phyloP scores from a whole-genome alignment of 2,113 vertebrate species.

The Trematomus loennbergii region DNA sequence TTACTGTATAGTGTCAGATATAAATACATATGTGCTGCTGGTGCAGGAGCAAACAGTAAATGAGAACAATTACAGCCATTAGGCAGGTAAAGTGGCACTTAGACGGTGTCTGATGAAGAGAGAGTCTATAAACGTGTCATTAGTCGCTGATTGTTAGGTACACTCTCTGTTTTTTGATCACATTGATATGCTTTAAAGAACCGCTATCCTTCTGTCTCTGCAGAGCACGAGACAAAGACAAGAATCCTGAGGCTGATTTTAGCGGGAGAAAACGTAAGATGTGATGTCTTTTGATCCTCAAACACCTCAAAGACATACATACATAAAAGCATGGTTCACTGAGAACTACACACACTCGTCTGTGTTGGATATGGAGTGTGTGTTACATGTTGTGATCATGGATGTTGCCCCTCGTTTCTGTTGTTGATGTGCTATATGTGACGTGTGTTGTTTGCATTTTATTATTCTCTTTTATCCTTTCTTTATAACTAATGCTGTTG shows the following conservation, averaged over 20 bases:
- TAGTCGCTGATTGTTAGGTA: neutral
- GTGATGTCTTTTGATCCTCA: conserved; percentile 6
- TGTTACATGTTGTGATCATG: too few relatives aligned
- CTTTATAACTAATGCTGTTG: too few relatives aligned
- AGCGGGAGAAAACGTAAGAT: conserved; percentile 84
- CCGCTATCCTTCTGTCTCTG: conserved; percentile 24
- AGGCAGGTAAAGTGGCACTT: neutral
- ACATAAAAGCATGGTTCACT: too few relatives aligned
- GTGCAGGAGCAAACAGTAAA: neutral
- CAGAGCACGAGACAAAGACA: conserved; percentile 82
- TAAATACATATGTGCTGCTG: neutral
- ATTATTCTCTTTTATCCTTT: too few relatives aligned
- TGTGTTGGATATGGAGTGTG: too few relatives aligned
- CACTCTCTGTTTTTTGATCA: neutral
- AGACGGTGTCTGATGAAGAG: neutral
- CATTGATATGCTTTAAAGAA: neutral
- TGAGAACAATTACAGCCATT: neutral
- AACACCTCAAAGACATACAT: too few relatives aligned
- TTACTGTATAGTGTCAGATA: neutral
- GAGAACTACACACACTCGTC: too few relatives aligned
- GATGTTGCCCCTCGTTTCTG: too few relatives aligned
- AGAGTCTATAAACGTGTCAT: neutral
- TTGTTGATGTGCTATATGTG: too few relatives aligned
- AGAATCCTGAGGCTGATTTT: conserved; percentile 86
- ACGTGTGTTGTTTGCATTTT: too few relatives aligned